Base-by-base conservation (phyloP, 2,888 invertebrate genomes). In the Pediacus dermestoides region DNA sequence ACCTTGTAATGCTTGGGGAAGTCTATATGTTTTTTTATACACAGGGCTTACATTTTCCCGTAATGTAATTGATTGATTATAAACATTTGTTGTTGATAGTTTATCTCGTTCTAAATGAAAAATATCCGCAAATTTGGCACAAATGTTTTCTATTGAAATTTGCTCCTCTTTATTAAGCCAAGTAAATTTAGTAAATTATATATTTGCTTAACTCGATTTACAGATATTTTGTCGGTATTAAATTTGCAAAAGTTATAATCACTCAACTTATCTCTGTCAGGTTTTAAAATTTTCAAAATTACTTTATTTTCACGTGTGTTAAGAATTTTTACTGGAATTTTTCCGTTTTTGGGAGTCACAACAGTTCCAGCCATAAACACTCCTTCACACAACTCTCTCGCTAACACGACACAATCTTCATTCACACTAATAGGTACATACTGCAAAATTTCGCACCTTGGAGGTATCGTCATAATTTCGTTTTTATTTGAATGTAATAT, bases 371-470 rank as follows among this genome's bases (percentile, higher is more conserved):
- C 28, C 13, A 28, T 13, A 28, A 28, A 28, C n/a, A 28, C 28
- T 4, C 28, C 28, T 28, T 28, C 28, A 28, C 28, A 28, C 12
- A 28, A 28, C n/a, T 28, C 13, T 28, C 12, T 3, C 14, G 28
- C 13, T 28, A 7, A 13, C 4, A 28, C 12, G 8, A 28, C 28
- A 13, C 28, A 28, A 9, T 28, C 28, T 28, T 28, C 28, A 9
- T 28, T 4, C 14, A 4, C 14, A 14, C 13, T 13, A 13, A 4
- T 13, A 9, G 11, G 8, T 28, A 28, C 10, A 10, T 28, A 28
- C n/a, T 14, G 11, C 3, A 28, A 7, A 7, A 13, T 11, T 28
- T 28, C 28, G 28, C 28, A 28, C 14, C 28, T 28, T 28, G 28
- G 13, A 4, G 28, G 28, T 3, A 28, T 28, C 3, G 3, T 23